A percentile compares a stretch with the other conserved stretches of the same genome.
These are phyloP conservation scores for Callionymus lyra DNA, from an alignment of 2,113 vertebrate genomes.

Conservation along the genomic window DNA sequence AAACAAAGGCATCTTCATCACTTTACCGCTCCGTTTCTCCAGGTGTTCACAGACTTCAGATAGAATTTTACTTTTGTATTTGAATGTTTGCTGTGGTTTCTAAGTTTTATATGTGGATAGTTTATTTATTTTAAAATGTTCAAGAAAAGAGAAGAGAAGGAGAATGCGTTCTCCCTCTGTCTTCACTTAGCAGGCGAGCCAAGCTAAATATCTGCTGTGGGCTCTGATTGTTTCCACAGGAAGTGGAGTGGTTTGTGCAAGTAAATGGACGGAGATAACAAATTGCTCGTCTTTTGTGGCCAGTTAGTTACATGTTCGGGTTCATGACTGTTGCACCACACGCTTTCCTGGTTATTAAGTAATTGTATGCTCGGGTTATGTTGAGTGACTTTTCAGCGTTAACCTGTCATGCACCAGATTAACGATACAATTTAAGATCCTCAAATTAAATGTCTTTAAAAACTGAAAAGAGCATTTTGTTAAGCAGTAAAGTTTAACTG, in stretches of 20 bases:
- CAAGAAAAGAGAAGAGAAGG: no score
- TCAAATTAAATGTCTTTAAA: no score
- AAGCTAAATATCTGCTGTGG: constrained; percentile 52
- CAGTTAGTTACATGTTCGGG: constrained; percentile 19
- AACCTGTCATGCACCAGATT: no score
- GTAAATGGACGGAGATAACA: constrained; percentile 44
- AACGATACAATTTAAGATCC: no score
- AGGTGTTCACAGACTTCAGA: constrained; percentile 30
- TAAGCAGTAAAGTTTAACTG: no score
- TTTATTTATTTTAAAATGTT: no score
- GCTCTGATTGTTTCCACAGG: constrained; percentile 32
- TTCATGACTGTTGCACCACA: constrained; percentile 17
- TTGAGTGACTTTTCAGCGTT: no score
- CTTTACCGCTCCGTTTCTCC: constrained; percentile 27
- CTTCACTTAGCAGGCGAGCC: constrained; percentile 25
- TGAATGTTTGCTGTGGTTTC: no score
- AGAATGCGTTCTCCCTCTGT: constrained; percentile 22
- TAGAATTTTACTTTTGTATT: no score
- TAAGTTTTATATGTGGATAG: no score
- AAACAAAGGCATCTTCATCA: constrained; percentile 29
- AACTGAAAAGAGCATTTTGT: no score
- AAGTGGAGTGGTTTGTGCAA: constrained; percentile 33
- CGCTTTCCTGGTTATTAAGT: constrained; percentile 14
- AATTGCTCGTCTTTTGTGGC: constrained; percentile 32
- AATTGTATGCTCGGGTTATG: constrained; percentile 11